Evolutionary conservation across 2,797 vertebrate genomes (phyloP).

Genomic region (Onychomys torridus): DNA sequence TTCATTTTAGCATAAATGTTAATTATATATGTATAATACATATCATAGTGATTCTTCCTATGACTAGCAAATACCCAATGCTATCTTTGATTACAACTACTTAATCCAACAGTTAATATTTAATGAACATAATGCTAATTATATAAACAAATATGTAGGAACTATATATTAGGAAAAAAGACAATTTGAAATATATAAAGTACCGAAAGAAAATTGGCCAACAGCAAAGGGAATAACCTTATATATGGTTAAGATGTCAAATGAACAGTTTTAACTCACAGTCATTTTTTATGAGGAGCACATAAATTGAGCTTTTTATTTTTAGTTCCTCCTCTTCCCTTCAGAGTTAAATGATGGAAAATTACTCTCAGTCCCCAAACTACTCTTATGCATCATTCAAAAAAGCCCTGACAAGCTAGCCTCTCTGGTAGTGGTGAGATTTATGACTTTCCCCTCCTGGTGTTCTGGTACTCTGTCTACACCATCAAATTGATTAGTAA

Average conservation of each 20-base stretch:
- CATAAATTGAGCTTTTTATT: slow-evolving; percentile 63
- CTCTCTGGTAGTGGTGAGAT: slow-evolving; percentile 64
- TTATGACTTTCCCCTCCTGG: slow-evolving; percentile 57
- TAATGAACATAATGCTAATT: slow-evolving; percentile 41
- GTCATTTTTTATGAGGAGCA: slow-evolving; percentile 66
- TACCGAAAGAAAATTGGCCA: slow-evolving; percentile 27
- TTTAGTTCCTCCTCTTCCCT: slow-evolving; percentile 70
- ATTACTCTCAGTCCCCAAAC: slow-evolving; percentile 57
- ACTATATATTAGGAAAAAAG: neutral
- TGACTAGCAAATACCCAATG: slow-evolving; percentile 44
- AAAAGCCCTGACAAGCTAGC: slow-evolving; percentile 54
- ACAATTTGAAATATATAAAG: neutral
- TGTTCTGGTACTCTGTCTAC: slow-evolving; percentile 68
- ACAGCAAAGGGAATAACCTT: neutral
- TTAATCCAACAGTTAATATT: slow-evolving; percentile 65
- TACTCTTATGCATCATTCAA: slow-evolving; percentile 63
- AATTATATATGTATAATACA: neutral
- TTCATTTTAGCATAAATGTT: slow-evolving; percentile 51
- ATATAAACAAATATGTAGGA: slow-evolving; percentile 14
- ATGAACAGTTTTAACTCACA: slow-evolving; percentile 49
- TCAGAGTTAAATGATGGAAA: slow-evolving; percentile 72
- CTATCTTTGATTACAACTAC: slow-evolving; percentile 52
- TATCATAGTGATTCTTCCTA: neutral
- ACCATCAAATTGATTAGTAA: slow-evolving; percentile 75
- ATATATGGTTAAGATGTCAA: slow-evolving; percentile 47